Base-by-base conservation (phyloP, 2,113 vertebrate species). In the Gobiocypris rarus region DNA sequence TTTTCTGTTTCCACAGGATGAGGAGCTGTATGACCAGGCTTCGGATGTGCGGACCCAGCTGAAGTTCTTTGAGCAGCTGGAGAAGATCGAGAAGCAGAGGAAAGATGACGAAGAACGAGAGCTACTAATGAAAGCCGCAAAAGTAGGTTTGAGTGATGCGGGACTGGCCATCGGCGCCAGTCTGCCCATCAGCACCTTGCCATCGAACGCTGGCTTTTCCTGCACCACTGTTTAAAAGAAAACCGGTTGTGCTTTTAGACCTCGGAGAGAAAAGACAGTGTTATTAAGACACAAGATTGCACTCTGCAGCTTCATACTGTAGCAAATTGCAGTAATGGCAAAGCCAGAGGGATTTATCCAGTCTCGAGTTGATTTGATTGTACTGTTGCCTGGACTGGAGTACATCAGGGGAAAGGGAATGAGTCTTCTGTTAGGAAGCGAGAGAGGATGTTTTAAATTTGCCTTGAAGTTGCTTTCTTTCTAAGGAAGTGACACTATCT, bases 1-100 rank as follows among this genome's bases (percentile, higher is more conserved):
- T 45, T 34, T 67, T 54, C 31, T 61, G 15, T 38, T n/a, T 70
- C 26, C 73, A 11, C 92, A 97, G 96, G 96, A 97, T 5, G 94
- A 95, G 7, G 95, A 96, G 48, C 94, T 91, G 90, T 95, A 94
- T 0, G 96, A 96, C 48, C 96, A 96, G 89, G 89, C 94, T 31
- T 94, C 94, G 50, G 96, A 97, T 70, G 95, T 96, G 77, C 94
- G 95, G 65, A 93, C 96, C 10, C 96, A 97, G 87, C 88, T 97
- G 0, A 96, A 95, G 90, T 96, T 97, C 93, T 96, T 97, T 78
- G 96, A 97, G 74, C 96, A 97, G 91, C 89, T 97, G 92, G 96
- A 97, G 86, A 93, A 93, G 87, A 93, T 97, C 0, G 96, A 97
- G 92, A 97, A 97, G 92, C 95, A 96, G 92, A 94, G 95, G 86